phyloP scores from a whole-genome alignment of 2,888 invertebrate genomes.

The Acrobasis consociella region DNA sequence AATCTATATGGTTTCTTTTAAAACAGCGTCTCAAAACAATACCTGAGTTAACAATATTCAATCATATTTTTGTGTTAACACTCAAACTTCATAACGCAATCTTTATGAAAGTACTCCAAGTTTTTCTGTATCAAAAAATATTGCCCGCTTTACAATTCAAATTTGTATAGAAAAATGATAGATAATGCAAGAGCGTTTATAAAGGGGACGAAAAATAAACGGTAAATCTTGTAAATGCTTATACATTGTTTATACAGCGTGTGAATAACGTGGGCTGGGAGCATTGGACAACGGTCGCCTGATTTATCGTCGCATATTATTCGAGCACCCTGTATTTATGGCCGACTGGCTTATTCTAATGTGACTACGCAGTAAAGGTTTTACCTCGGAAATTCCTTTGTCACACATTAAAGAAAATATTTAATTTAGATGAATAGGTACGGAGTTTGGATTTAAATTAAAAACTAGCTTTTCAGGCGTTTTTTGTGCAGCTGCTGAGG shows the following conservation, averaged over 20 bases:
- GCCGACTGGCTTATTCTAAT: constrained; percentile 51
- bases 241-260: constrained; percentile 22
- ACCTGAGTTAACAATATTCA: too few relatives aligned
- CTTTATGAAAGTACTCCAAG: too few relatives aligned
- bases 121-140: too few relatives aligned
- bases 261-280: constrained; percentile 25
- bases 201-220: constrained; percentile 6
- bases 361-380: constrained; percentile 27
- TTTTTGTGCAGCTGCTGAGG: too few relatives aligned
- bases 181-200: background rate
- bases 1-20: too few relatives aligned
- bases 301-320: constrained; percentile 59
- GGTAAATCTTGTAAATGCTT: constrained; percentile 12
- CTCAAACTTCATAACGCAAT: too few relatives aligned
- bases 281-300: constrained; percentile 51
- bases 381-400: constrained; percentile 15
- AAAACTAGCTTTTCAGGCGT: too few relatives aligned
- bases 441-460: too few relatives aligned
- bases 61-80: too few relatives aligned
- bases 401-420: background rate
- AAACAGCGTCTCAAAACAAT: too few relatives aligned
- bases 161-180: background rate
- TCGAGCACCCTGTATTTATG: constrained; percentile 50
- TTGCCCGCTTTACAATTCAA: background rate
- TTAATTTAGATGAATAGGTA: background rate